These are phyloP conservation scores for Epinephelus fuscoguttatus DNA, from an alignment of 2,113 vertebrate genomes.

Conservation along the genomic window DNA sequence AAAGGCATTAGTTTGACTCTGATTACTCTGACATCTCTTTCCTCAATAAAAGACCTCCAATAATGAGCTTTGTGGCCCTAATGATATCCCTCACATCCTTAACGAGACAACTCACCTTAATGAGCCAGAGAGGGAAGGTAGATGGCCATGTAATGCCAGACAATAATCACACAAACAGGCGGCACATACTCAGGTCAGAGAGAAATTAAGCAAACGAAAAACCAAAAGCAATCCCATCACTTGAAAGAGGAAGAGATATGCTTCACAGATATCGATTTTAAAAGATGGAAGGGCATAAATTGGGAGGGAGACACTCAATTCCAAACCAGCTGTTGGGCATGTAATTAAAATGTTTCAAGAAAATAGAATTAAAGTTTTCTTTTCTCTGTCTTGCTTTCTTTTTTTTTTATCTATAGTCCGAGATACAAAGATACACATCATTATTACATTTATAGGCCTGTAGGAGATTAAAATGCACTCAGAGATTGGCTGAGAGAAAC, in stretches of 20 bases:
- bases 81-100: constrained; percentile 28
- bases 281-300: background rate
- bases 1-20: constrained; percentile 36
- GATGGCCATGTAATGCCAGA: constrained; percentile 1
- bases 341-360: constrained; percentile 37
- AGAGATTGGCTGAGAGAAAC: constrained; percentile 44
- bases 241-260: constrained; percentile 5
- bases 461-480: constrained; percentile 53
- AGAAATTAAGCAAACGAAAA: constrained; percentile 6
- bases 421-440: constrained; percentile 30
- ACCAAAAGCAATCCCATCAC: constrained; percentile 10
- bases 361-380: background rate
- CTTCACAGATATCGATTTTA: background rate
- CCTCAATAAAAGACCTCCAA: constrained; percentile 35
- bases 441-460: constrained; percentile 35
- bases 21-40: constrained; percentile 26
- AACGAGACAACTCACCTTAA: constrained; percentile 54
- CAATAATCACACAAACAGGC: constrained; percentile 25
- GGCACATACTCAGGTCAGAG: background rate
- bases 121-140: constrained; percentile 6
- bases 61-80: constrained; percentile 42
- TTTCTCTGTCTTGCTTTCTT: background rate
- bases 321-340: background rate
- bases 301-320: background rate
- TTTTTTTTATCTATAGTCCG: constrained; percentile 19